A percentile compares a stretch with the other conserved stretches of the same genome.
Conservation (phyloP, 2,888 invertebrate species). For the Drosophila emarginata region DNA sequence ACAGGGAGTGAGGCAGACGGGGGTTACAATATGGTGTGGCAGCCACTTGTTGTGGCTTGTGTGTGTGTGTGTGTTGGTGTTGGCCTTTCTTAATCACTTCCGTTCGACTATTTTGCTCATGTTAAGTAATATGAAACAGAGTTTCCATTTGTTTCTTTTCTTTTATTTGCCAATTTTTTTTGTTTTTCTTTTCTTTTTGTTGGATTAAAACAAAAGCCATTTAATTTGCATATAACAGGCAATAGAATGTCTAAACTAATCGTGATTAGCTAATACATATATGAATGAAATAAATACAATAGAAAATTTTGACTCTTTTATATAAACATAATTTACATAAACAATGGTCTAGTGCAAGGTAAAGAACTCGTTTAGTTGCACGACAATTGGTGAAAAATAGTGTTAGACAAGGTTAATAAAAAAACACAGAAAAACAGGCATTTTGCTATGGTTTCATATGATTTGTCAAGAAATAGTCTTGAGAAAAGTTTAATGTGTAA, state of each 20-base stretch:
- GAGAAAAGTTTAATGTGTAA: background rate
- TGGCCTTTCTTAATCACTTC: constrained; percentile 68
- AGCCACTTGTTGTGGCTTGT: constrained; percentile 27
- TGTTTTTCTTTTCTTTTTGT: constrained; percentile 7
- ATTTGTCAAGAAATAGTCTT: background rate
- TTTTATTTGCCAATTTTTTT: constrained; percentile 59
- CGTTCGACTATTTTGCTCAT: constrained; percentile 48
- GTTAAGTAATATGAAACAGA: constrained; percentile 59
- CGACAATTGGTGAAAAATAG: background rate
- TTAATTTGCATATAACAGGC: constrained; percentile 34
- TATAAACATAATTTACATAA: background rate
- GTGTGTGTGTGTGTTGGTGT: constrained; percentile 2
- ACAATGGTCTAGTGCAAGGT: background rate
- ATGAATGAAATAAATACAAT: background rate
- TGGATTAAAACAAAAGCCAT: constrained; percentile 30
- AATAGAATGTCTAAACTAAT: background rate
- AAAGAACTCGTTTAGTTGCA: background rate
- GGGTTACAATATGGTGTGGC: background rate
- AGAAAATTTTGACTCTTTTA: background rate
- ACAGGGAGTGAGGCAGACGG: background rate
- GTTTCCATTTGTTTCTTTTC: constrained; percentile 6
- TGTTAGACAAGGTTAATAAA: background rate
- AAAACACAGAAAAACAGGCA: too few relatives aligned
- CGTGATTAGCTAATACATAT: constrained; percentile 5
- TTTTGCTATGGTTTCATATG: too few relatives aligned